Evolutionary conservation across 2,888 invertebrate genomes (phyloP), one percentile per base, ranked within the genome.

Genomic region (Orchesellides sinensis): DNA sequence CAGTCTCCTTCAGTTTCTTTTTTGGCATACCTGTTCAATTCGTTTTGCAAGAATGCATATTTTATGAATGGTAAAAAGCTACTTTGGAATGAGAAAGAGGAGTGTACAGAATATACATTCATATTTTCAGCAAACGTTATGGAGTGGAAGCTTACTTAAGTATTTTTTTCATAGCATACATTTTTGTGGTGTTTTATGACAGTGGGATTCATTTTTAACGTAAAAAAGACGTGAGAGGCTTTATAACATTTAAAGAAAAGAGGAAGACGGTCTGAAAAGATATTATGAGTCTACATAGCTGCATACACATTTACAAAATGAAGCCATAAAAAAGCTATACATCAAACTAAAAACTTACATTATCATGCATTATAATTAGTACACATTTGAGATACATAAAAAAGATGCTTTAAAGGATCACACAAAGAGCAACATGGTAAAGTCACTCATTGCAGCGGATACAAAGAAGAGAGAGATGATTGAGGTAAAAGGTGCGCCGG

Each of bases 341-440:
- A 77, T 77, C 77, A 77, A 68, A 77, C 35, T 56, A 61, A 77
- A 77, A 68, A 59, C 47, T 45, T 68, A 77, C 68, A 77, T 77
- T 77, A 69, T 77, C 77, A 69, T 77, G 77, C 77, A 77, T 59
- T 77, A 69, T 77, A 77, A 77, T 77, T 77, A 77, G 77, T 75
- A 49, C 47, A 77, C 68, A 77, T 77, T 77, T 77, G 45, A 54
- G 21, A n/a, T 19, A 61, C 59, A 66, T 66, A 66, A 75, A 73
- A 17, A n/a, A 54, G 54, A 54, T 54, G 29, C 59, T n/a, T n/a
- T 29, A 59, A 75, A 75, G 74, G 77, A 75, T 75, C 75, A 56
- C 75, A 75, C 75, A 75, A 66, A 40, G 74, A 49, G 74, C 40
- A 61, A 21, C 27, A 47, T 32, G 32, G 40, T n/a, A 19, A 70